These are phyloP conservation scores for Falco punctatus DNA, from an alignment of 2,113 vertebrate genomes.

Conservation along the genomic window DNA sequence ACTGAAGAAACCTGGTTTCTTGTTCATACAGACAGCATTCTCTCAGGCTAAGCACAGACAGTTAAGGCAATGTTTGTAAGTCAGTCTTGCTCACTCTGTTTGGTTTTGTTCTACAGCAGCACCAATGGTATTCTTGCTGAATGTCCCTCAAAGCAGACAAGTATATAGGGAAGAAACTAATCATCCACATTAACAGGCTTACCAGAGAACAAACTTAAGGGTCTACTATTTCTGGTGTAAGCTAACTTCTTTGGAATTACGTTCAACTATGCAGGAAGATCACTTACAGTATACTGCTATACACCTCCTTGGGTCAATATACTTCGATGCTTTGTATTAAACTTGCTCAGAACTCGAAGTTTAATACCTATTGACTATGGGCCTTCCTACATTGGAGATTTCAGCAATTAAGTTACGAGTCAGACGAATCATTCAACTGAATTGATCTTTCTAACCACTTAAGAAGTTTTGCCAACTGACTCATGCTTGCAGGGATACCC, in stretches of 20 bases:
- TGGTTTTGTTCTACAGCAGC: background rate
- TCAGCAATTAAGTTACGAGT: slow-evolving; percentile 23
- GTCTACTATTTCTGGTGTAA: background rate
- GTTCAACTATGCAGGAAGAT: background rate
- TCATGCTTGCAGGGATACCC: slow-evolving; percentile 68
- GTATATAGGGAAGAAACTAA: background rate
- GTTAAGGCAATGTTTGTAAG: background rate
- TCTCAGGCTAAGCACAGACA: background rate
- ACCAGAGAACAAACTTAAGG: background rate
- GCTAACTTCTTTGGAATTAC: background rate
- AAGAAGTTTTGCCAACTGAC: slow-evolving; percentile 66
- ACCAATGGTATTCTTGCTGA: background rate
- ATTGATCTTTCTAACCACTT: slow-evolving; percentile 69
- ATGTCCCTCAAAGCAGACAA: background rate
- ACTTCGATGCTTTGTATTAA: background rate
- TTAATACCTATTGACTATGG: slow-evolving; percentile 34
- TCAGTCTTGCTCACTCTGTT: background rate
- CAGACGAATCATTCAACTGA: slow-evolving; percentile 38
- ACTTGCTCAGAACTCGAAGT: slow-evolving; percentile 14
- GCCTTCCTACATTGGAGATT: background rate
- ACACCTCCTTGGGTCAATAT: background rate
- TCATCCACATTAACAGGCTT: background rate
- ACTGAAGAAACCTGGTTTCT: background rate
- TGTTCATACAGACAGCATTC: background rate
- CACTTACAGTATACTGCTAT: background rate